A percentile compares a stretch with the other conserved stretches of the same genome.
phyloP scores from a whole-genome alignment of 2,797 vertebrate species.

The Anguilla anguilla region DNA sequence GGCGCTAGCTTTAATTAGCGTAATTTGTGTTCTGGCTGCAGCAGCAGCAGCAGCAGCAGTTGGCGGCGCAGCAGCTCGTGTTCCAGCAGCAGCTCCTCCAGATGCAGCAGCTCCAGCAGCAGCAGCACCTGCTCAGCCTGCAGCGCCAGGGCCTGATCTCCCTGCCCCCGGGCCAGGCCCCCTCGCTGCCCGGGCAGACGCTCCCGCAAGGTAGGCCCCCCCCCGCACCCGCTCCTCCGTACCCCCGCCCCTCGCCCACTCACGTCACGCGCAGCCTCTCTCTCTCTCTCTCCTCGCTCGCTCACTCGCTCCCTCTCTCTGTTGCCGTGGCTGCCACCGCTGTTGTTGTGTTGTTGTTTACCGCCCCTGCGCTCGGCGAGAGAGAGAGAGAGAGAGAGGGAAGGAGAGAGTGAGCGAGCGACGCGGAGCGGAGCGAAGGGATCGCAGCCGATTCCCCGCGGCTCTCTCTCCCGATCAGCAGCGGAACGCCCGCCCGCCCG shows the following conservation, averaged over 20 bases:
- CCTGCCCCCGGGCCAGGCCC: constrained; percentile 88
- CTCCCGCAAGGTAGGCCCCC: constrained; percentile 79
- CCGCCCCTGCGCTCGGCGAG: neutral
- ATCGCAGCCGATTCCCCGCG: neutral
- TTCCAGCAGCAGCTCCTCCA: constrained; percentile 99
- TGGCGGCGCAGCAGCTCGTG: constrained; percentile 99
- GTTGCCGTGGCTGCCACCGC: neutral
- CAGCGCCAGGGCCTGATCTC: constrained; percentile 99
- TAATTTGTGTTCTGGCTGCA: constrained; percentile 91
- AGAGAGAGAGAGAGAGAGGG: constrained; percentile 9
- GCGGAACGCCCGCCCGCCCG: neutral
- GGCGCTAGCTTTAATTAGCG: constrained; percentile 77
- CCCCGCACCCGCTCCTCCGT: neutral
- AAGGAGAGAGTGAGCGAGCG: neutral
- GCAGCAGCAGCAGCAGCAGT: constrained; percentile 90
- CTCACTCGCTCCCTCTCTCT: constrained; percentile 1
- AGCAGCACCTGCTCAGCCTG: constrained; percentile 98
- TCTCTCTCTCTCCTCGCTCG: neutral
- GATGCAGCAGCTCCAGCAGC: constrained; percentile 99
- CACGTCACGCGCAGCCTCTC: neutral
- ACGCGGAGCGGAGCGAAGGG: neutral
- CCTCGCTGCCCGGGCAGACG: constrained; percentile 76
- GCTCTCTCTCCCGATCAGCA: constrained; percentile 1
- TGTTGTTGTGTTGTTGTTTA: constrained; percentile 33
- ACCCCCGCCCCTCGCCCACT: neutral